These are phyloP conservation scores for Oeneis ivallda DNA, from an alignment of 2,888 invertebrate genomes.

Conservation along the genomic window DNA sequence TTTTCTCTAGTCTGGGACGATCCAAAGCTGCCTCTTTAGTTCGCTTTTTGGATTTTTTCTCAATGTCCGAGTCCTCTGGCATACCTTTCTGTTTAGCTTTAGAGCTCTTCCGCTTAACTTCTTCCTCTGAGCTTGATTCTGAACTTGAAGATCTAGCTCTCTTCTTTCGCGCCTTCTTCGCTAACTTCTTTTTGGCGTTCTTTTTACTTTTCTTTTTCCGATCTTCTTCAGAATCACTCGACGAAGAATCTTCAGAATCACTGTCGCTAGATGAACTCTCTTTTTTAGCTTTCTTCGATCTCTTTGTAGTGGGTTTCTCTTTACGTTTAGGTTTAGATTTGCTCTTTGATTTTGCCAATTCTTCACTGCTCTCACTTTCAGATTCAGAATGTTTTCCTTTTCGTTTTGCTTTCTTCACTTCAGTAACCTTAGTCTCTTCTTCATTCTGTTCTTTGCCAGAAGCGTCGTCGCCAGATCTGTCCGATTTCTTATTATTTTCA, in stretches of 20 bases:
- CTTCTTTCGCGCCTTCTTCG: constrained; percentile 76
- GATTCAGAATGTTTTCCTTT: constrained; percentile 78
- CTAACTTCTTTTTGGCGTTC: constrained; percentile 70
- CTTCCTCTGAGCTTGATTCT: constrained; percentile 78
- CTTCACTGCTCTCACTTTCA: constrained; percentile 74
- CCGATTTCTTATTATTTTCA: constrained; percentile 69
- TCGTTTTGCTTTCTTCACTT: constrained; percentile 74
- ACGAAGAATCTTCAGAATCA: constrained; percentile 77
- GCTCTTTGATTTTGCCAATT: constrained; percentile 66
- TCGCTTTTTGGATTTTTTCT: constrained; percentile 71
- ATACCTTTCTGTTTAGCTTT: constrained; percentile 76
- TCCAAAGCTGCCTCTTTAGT: constrained; percentile 65
- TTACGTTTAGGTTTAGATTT: constrained; percentile 75
- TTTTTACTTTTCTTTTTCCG: constrained; percentile 78
- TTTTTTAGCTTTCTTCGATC: constrained; percentile 74
- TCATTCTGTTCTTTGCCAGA: constrained; percentile 76
- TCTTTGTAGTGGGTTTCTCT: constrained; percentile 82
- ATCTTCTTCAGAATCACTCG: constrained; percentile 77
- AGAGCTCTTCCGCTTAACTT: constrained; percentile 71
- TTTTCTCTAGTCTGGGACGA: constrained; percentile 65
- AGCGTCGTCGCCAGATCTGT: constrained; percentile 70
- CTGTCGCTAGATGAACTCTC: constrained; percentile 76
- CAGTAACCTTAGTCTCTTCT: constrained; percentile 60
- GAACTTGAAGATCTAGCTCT: constrained; percentile 74
- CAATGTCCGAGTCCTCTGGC: constrained; percentile 72